Evolutionary conservation across 2,797 vertebrate genomes (phyloP).

Genomic region (Spinus pinus): DNA sequence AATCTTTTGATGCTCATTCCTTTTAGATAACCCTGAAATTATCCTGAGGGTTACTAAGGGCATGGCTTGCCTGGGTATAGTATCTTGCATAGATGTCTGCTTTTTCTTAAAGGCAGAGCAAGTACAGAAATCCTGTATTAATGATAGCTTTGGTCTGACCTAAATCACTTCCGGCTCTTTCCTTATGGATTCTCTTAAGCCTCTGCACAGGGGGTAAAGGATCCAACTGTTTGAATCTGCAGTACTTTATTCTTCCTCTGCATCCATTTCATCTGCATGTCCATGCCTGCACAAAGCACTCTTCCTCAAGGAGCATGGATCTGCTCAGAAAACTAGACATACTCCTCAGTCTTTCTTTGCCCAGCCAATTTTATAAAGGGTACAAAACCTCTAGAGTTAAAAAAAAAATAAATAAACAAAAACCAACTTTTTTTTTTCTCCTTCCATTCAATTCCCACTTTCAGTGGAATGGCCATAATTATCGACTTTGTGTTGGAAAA

Average conservation of each 20-base stretch:
- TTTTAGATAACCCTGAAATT: not conserved
- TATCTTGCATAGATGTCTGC: not conserved
- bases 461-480: not conserved
- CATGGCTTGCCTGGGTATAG: not conserved
- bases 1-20: not conserved
- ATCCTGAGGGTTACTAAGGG: not conserved
- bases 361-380: not conserved
- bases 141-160: not conserved
- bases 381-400: not conserved
- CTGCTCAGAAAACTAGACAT: not conserved
- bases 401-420: rapidly evolving
- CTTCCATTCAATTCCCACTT: not conserved
- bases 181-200: not conserved
- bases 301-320: not conserved
- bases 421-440: not conserved
- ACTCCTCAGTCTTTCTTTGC: not conserved
- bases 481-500: not conserved
- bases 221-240: not conserved
- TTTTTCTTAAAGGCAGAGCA: not conserved
- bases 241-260: not conserved
- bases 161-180: constrained; percentile 11
- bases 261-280: not conserved
- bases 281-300: not conserved
- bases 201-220: not conserved
- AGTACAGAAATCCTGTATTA: not conserved